Base-by-base conservation (phyloP, 2,113 vertebrate species). In the Ailurus styani region DNA sequence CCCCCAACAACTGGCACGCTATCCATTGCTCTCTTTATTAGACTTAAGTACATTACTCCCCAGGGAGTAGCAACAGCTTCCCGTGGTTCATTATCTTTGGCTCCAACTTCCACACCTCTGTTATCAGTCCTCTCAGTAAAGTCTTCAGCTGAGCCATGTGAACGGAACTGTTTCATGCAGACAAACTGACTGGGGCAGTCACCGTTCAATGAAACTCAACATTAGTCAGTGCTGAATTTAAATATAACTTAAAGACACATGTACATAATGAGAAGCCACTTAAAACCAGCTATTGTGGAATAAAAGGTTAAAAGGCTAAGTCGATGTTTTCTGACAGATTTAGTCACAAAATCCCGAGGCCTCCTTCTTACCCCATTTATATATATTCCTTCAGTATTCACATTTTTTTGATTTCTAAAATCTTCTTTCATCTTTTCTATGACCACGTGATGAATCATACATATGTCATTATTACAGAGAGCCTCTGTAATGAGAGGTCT, bases 401-500 rank as follows among this genome's bases (percentile, higher is more conserved):
- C 18, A 70, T 88, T 70, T 15, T 90, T 96, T 96, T 89, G 75
- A 64, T 96, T 64, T 97, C 88, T 62, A 70, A 89, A 89, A 34
- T 82, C 18, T 57, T 86, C 14, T 57, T 96, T 95, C 64, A 86
- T 88, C 82, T 95, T 86, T 77, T 84, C 23, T 68, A 93, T 91
- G 77, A 92, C 64, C 64, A 77, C 64, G 91, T 94, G 66, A 86
- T 93, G 83, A 95, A 73, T 47, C 50, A 78, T n/a, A 34, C 18
- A 54, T 98, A 54, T 98, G 90, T 93, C 95, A 97, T 98, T 98
- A 98, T 91, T 85, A 94, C 78, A 97, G 75, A 97, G 96, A 93
- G 84, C 15, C 57, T 66, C 57, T 23, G 31, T 97, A 91, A 96
- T 23, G 47, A 91, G 81, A 88, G 77, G 73, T 96, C 97, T 97